Evolutionary conservation across 2,113 vertebrate species (phyloP).

Genomic region (Sapayoa aenigma): DNA sequence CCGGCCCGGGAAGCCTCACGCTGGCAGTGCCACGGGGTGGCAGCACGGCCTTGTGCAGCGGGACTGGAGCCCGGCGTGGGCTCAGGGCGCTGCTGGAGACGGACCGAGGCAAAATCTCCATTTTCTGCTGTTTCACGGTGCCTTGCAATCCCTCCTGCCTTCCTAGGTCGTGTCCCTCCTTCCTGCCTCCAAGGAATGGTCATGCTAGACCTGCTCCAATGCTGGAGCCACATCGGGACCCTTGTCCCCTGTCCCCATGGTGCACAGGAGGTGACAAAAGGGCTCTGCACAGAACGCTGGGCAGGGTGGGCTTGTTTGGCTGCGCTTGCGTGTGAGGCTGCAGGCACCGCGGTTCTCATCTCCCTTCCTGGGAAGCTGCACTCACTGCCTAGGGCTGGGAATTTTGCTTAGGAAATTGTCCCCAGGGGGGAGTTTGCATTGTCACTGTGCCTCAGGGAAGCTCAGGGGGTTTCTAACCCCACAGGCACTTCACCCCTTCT

Average conservation of each 20-base stretch:
- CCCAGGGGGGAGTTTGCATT: background rate
- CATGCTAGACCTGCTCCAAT: background rate
- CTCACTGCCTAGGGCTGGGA: background rate
- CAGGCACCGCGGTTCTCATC: background rate
- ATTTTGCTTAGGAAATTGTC: background rate
- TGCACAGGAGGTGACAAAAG: background rate
- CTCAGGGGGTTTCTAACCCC: background rate
- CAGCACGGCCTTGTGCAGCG: background rate
- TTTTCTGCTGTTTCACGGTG: background rate
- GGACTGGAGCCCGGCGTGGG: background rate
- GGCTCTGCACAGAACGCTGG: background rate
- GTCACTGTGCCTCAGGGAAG: background rate
- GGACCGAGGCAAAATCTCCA: background rate
- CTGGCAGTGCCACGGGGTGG: conserved; percentile 27
- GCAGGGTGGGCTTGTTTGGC: background rate
- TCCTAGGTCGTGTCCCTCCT: background rate
- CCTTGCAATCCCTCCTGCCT: background rate
- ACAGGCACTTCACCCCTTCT: background rate
- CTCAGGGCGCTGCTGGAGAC: background rate
- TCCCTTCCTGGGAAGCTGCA: background rate
- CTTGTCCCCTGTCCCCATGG: background rate
- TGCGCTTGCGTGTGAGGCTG: background rate
- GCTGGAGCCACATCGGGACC: background rate
- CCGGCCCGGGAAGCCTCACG: background rate
- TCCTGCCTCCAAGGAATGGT: background rate